Percentiles rank a stretch among this genome's conserved stretches.
Conservation (phyloP, 2,113 vertebrate species). For the Microcebus ravelobensis region DNA sequence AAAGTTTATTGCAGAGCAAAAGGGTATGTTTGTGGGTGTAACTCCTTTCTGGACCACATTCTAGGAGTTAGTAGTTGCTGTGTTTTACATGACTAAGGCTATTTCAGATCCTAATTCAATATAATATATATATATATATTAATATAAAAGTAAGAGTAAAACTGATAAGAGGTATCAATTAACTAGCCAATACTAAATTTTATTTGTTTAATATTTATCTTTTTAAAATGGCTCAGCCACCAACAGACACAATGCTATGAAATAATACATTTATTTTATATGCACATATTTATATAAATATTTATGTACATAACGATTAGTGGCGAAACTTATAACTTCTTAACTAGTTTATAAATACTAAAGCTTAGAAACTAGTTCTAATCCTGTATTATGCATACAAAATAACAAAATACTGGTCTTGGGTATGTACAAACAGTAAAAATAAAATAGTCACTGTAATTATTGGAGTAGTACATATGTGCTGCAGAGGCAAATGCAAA, state of each 20-base stretch:
- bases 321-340: neutral
- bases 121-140: no score
- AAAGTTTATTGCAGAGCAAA: conserved; percentile 38
- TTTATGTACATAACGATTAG: neutral
- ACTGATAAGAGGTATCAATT: neutral
- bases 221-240: neutral
- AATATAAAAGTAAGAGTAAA: neutral
- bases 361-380: neutral
- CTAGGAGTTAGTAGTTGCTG: neutral
- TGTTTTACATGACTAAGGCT: neutral
- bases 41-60: neutral
- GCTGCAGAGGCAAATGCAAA: neutral
- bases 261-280: neutral
- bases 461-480: neutral
- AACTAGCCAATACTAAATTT: neutral
- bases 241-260: neutral
- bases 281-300: neutral
- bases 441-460: neutral
- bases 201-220: neutral
- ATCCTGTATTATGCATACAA: neutral
- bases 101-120: neutral
- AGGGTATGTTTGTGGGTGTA: neutral
- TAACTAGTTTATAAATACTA: neutral
- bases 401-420: neutral
- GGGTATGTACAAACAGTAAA: neutral